These are phyloP conservation scores for Macaca fascicularis DNA, from an alignment of 2,113 vertebrate genomes.

Conservation along the genomic window T2T-MFA8v1.1 NC_088387.1:84326001-84326500, in stretches of 20 bases:
- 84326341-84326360: background rate
- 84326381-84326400: background rate
- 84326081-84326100: background rate
- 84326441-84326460: background rate
- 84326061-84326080: background rate
- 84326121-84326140: background rate
- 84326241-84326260: background rate
- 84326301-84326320: background rate
- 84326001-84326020: background rate
- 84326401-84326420: background rate
- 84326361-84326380: background rate
- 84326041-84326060: background rate
- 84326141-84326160: background rate
- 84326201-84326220: constrained; percentile 22
- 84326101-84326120: background rate
- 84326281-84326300: background rate
- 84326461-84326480: no score
- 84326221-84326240: background rate
- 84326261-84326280: background rate
- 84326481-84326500: no score
- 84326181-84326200: background rate
- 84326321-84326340: constrained; percentile 6
- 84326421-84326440: background rate
- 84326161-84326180: background rate
- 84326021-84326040: background rate